Conservation (phyloP, 2,797 vertebrate genomes). For the Sebastes hubbsi region DNA sequence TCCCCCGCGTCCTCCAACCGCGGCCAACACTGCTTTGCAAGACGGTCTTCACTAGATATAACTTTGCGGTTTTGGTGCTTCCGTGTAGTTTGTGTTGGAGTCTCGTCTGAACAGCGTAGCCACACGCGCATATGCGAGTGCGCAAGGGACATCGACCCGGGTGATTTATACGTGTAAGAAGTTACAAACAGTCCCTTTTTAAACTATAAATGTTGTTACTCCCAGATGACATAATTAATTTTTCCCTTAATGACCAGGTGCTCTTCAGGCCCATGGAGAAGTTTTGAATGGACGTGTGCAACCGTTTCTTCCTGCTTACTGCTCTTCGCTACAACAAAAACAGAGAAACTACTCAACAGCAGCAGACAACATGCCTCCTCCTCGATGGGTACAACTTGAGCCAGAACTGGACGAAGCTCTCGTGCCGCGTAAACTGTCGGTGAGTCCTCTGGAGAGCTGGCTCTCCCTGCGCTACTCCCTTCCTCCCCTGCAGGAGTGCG, state of each 20-base stretch:
- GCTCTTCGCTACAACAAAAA: constrained; percentile 40
- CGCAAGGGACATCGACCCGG: too few relatives aligned
- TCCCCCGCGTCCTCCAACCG: rapidly evolving
- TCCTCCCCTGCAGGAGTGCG: constrained; percentile 72
- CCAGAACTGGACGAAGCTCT: constrained; percentile 90
- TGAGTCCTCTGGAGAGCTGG: constrained; percentile 94
- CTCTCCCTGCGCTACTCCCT: constrained; percentile 87
- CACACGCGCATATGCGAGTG: too few relatives aligned
- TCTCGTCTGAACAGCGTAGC: too few relatives aligned
- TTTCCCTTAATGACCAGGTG: constrained; percentile 53
- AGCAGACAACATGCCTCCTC: constrained; percentile 72
- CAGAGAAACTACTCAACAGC: constrained; percentile 78
- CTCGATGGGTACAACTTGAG: constrained; percentile 81
- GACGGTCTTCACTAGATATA: too few relatives aligned
- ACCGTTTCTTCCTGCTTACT: constrained; percentile 28
- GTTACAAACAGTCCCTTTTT: too few relatives aligned
- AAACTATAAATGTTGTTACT: background rate
- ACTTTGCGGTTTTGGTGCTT: too few relatives aligned
- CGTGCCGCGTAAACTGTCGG: constrained; percentile 91
- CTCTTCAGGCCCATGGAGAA: constrained; percentile 55
- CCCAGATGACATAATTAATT: background rate
- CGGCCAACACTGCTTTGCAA: rapidly evolving
- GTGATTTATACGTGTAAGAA: too few relatives aligned
- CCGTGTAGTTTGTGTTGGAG: too few relatives aligned
- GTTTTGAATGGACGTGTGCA: constrained; percentile 42